Conservation (phyloP, 2,888 invertebrate genomes). For the Temnothorax rugatulus region DNA sequence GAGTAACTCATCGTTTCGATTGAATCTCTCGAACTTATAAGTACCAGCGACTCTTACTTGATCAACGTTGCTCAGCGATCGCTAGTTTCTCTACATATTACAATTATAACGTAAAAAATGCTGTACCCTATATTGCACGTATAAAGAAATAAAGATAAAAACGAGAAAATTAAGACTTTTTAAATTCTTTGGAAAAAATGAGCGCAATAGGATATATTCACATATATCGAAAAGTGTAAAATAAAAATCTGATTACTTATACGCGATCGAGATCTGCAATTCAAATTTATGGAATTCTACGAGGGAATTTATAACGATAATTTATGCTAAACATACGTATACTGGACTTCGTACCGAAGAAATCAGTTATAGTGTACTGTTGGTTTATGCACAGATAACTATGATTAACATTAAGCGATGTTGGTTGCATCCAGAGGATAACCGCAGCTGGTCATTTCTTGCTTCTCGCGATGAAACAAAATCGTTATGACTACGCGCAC, state of each 20-base stretch:
- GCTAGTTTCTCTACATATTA: not conserved
- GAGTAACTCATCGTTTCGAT: slow-evolving; percentile 34
- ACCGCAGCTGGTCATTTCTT: not conserved
- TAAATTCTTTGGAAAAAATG: not conserved
- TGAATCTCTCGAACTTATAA: slow-evolving; percentile 26
- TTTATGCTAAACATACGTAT: slow-evolving; percentile 26
- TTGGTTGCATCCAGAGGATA: not conserved
- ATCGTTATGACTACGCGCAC: not conserved
- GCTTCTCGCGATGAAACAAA: slow-evolving; percentile 16
- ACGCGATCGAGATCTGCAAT: slow-evolving; percentile 16
- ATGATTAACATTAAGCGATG: slow-evolving; percentile 4
- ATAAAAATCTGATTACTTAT: not conserved
- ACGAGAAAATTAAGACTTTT: not conserved
- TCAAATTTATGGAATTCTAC: slow-evolving; percentile 10
- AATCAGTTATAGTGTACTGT: slow-evolving; percentile 7
- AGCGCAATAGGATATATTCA: not conserved
- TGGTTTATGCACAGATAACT: slow-evolving; percentile 19
- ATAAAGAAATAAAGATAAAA: not conserved
- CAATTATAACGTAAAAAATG: not conserved
- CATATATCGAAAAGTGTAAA: not conserved
- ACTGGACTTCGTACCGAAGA: not conserved
- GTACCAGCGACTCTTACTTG: slow-evolving; percentile 1
- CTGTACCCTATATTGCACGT: too few species aligned
- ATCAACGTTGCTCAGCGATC: not conserved
- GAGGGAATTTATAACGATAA: not conserved